Conservation (phyloP, 2,797 vertebrate species). For the Acanthurus leucopareius region DNA sequence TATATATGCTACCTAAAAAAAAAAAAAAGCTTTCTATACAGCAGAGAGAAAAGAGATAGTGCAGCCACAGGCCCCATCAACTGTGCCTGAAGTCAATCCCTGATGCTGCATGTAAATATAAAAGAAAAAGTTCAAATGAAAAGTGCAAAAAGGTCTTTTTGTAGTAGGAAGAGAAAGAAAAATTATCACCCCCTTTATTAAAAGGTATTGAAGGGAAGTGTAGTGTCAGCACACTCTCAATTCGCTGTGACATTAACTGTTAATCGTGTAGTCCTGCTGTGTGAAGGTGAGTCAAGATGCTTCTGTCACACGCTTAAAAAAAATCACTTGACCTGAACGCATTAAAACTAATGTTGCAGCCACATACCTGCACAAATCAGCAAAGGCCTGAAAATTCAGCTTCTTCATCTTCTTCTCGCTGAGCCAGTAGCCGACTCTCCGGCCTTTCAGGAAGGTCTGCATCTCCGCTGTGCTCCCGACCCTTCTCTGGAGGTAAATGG, state of each 20-base stretch:
- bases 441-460: slow-evolving; percentile 97
- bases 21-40: slow-evolving; percentile 8
- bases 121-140: slow-evolving; percentile 6
- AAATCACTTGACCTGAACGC: neutral
- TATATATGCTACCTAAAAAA: no score
- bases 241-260: slow-evolving; percentile 9
- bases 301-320: neutral
- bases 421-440: slow-evolving; percentile 97
- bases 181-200: slow-evolving; percentile 6
- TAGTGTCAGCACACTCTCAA: neutral
- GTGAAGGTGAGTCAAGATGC: neutral
- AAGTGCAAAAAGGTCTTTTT: neutral
- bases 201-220: neutral
- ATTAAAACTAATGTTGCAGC: neutral
- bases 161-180: neutral
- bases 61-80: neutral
- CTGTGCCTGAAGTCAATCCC: neutral
- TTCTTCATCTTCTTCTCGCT: slow-evolving; percentile 99
- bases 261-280: neutral
- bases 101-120: neutral
- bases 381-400: slow-evolving; percentile 97
- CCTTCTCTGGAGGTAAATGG: slow-evolving; percentile 50
- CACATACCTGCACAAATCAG: slow-evolving; percentile 95
- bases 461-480: slow-evolving; percentile 79
- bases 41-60: neutral